Conservation (phyloP, 2,113 vertebrate species). For the Columba janthina region DNA sequence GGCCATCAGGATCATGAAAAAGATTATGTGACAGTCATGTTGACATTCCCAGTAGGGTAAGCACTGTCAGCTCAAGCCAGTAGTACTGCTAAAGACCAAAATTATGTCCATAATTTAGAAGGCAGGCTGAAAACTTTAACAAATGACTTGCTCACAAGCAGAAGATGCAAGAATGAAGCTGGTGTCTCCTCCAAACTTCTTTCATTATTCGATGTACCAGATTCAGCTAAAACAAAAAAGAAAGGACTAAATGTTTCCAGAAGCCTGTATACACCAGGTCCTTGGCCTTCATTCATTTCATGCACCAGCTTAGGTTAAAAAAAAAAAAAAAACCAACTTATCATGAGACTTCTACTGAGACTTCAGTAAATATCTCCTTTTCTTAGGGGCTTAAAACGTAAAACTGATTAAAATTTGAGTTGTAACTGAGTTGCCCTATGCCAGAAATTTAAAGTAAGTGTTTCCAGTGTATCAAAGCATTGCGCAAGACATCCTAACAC, state of each 20-base stretch:
- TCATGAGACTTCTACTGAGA: neutral
- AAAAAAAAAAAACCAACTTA: neutral
- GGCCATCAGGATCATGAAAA: neutral
- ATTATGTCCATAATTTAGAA: neutral
- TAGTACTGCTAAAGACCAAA: neutral
- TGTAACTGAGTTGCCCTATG: neutral
- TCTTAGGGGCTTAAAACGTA: neutral
- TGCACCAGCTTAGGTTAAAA: neutral
- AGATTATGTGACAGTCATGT: neutral
- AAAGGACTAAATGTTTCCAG: neutral
- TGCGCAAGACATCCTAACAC: neutral
- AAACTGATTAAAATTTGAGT: neutral
- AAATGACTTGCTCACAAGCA: constrained; percentile 82
- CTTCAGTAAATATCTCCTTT: neutral
- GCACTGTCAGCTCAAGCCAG: neutral
- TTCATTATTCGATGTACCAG: constrained; percentile 89
- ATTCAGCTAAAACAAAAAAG: constrained; percentile 81
- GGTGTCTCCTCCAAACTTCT: constrained; percentile 85
- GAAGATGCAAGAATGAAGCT: constrained; percentile 74
- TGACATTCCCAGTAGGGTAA: neutral
- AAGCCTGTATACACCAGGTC: neutral
- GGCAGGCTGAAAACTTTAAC: neutral
- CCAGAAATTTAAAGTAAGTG: neutral
- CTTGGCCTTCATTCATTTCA: neutral
- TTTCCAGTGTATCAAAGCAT: neutral